Base-by-base conservation (phyloP, 2,888 invertebrate species). In the Morpho deidamia region DNA sequence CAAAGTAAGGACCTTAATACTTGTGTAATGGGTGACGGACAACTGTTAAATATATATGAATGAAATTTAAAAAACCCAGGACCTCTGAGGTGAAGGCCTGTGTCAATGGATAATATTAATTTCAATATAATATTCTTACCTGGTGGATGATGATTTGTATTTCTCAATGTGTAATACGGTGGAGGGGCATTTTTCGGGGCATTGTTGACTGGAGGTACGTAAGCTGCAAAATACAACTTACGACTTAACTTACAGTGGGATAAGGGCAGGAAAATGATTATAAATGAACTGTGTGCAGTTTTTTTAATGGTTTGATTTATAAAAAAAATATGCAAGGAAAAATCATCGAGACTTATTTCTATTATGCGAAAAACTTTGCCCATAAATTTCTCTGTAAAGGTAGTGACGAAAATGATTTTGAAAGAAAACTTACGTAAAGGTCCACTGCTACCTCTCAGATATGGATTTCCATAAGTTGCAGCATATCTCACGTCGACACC, bases 381-480 rank as follows among this genome's bases (percentile, higher is more conserved):
- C 35, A 37, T 37, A 37, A 10, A 7, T 2, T 37, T 37, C 1
- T 23, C 23, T 37, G 3, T 8, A 3, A 37, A n/a, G n/a, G n/a
- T n/a, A n/a, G n/a, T n/a, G n/a, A n/a, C n/a, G 35, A 37, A 37
- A 37, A 37, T 23, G n/a, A 37, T 45, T 8, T 34, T n/a, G n/a
- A 7, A 39, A 34, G 12, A 53, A 37, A 46, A 78, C 82, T 91
- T 70, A 75, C 92, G 82, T 14, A 91, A 74, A 39, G 85, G 90
- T 59, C 92, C 93, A 64, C 92, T 92, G 51, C 56, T 59, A 64
- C 93, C 95, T 80, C 96, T 91, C 63, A 96, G 88, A 79, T 97
- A 97, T 5, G 97, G 97, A 79, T 97, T 97, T 48, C 96, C 95
- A 71, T 97, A 97, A 7, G 95, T 94, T 43, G 97, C 97, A 53